Conservation (phyloP, 2,888 invertebrate genomes). For the Ectemnius cavifrons region DNA sequence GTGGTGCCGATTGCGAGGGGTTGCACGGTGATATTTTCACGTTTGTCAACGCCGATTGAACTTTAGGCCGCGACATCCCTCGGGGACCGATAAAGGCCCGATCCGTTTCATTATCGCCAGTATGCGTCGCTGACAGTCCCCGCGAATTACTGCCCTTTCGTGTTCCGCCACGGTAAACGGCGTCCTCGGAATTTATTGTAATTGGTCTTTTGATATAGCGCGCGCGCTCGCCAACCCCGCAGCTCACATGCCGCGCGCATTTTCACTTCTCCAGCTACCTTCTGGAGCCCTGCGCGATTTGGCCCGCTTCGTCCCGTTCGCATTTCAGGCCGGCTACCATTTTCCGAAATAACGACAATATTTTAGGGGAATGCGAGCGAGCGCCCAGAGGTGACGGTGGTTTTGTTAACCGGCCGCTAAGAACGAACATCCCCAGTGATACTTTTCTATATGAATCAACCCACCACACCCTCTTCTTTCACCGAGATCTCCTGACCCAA, state of each 20-base stretch:
- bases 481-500: neutral
- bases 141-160: constrained; percentile 69
- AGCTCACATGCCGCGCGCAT: constrained; percentile 55
- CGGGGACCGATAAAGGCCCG: constrained; percentile 69
- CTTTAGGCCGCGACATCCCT: constrained; percentile 58
- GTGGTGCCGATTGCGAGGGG: constrained; percentile 2
- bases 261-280: constrained; percentile 40
- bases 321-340: constrained; percentile 38
- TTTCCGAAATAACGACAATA: constrained; percentile 56
- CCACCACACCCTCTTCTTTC: constrained; percentile 5
- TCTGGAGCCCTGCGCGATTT: constrained; percentile 32
- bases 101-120: constrained; percentile 69
- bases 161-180: constrained; percentile 66
- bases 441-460: constrained; percentile 8
- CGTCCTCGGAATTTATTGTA: constrained; percentile 70
- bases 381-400: constrained; percentile 28
- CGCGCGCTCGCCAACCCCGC: constrained; percentile 28
- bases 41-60: constrained; percentile 62
- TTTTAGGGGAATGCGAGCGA: constrained; percentile 29
- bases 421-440: constrained; percentile 29
- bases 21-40: constrained; percentile 53
- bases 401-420: constrained; percentile 36
- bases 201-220: constrained; percentile 70
- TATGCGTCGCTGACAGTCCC: constrained; percentile 53
- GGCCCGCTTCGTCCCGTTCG: constrained; percentile 7